phyloP scores from a whole-genome alignment of 2,888 invertebrate species.

The Druceiella hillmani region DNA sequence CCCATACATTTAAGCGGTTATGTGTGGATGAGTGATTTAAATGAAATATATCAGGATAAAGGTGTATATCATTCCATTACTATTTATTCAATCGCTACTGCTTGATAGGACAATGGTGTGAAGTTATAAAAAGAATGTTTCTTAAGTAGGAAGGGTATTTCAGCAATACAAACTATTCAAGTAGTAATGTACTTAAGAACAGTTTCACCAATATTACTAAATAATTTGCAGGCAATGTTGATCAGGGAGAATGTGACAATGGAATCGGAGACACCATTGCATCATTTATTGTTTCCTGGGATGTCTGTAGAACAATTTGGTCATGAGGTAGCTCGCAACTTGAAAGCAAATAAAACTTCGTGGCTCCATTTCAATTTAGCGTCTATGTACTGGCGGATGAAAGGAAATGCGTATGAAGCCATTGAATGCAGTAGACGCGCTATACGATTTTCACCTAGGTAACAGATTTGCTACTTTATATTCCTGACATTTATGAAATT shows the following conservation, averaged over 20 bases:
- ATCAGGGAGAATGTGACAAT: slow-evolving; percentile 35
- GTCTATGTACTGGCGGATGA: slow-evolving; percentile 71
- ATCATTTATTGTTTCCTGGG: slow-evolving; percentile 28
- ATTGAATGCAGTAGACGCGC: slow-evolving; percentile 73
- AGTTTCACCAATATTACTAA: slow-evolving; percentile 3
- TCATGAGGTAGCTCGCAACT: slow-evolving; percentile 55
- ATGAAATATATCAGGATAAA: too few relatives aligned
- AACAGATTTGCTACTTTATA: slow-evolving; percentile 12
- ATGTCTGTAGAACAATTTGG: slow-evolving; percentile 47
- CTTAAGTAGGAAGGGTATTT: too few relatives aligned
- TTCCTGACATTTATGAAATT: too few relatives aligned
- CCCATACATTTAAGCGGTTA: too few relatives aligned
- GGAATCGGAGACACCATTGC: slow-evolving; percentile 31
- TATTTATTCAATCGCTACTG: too few relatives aligned
- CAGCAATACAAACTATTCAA: too few relatives aligned
- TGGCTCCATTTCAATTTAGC: slow-evolving; percentile 79
- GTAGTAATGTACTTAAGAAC: too few relatives aligned
- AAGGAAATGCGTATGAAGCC: slow-evolving; percentile 70
- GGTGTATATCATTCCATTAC: too few relatives aligned
- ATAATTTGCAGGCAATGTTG: slow-evolving; percentile 34
- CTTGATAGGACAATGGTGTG: too few relatives aligned
- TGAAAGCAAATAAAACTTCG: slow-evolving; percentile 63
- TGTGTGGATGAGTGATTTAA: too few relatives aligned
- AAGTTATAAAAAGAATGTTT: too few relatives aligned
- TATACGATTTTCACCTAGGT: slow-evolving; percentile 70